Conservation (phyloP, 2,113 vertebrate species). For the Antechinus flavipes region DNA sequence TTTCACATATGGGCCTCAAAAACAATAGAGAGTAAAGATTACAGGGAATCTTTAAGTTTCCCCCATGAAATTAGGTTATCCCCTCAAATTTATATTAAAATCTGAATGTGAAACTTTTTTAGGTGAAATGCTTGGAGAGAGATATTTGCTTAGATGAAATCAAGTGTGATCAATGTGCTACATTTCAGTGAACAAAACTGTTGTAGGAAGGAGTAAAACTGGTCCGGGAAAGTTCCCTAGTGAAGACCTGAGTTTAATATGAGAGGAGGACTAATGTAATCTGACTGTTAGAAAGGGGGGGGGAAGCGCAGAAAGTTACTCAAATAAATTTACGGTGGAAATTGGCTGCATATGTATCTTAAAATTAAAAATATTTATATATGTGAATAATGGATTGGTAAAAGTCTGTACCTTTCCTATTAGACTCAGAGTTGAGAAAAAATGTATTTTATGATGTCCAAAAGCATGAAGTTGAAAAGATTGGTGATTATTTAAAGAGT, state of each 20-base stretch:
- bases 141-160: constrained; percentile 49
- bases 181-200: neutral
- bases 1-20: constrained; percentile 33
- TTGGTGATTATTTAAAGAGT: constrained; percentile 60
- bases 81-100: constrained; percentile 25
- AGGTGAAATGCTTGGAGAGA: neutral
- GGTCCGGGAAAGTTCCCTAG: constrained; percentile 67
- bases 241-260: constrained; percentile 35
- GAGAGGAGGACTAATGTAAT: constrained; percentile 16
- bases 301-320: constrained; percentile 61
- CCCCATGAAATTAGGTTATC: constrained; percentile 7
- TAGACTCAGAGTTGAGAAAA: constrained; percentile 17
- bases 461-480: constrained; percentile 41
- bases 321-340: constrained; percentile 49
- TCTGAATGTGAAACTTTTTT: constrained; percentile 1
- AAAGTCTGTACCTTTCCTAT: constrained; percentile 36
- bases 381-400: neutral
- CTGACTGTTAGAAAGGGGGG: constrained; percentile 38
- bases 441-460: constrained; percentile 40
- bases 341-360: constrained; percentile 45
- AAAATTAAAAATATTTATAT: neutral
- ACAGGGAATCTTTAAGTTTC: constrained; percentile 19
- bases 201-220: constrained; percentile 37
- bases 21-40: constrained; percentile 9
- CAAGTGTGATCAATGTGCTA: neutral